Evolutionary conservation across 1,140 invertebrate species (phyloP).

Genomic region (Coptotermes formosanus): DNA sequence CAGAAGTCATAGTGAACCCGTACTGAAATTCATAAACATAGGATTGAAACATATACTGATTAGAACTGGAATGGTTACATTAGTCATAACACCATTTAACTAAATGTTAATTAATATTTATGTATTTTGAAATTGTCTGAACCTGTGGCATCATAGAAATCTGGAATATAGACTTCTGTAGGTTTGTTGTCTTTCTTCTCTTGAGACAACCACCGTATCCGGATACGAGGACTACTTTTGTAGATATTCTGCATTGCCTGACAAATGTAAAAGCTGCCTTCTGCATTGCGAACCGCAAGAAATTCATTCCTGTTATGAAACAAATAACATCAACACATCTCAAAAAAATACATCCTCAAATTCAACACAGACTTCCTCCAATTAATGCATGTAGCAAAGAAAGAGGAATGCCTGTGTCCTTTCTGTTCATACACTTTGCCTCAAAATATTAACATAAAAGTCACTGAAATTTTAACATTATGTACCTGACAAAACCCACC

Average conservation of each 20-base stretch:
- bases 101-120: too few relatives aligned
- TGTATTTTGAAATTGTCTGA: constrained; percentile 35
- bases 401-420: too few relatives aligned
- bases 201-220: constrained; percentile 85
- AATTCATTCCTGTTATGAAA: constrained; percentile 72
- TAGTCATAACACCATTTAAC: too few relatives aligned
- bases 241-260: constrained; percentile 90
- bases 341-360: neutral
- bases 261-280: constrained; percentile 87
- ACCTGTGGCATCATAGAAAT: constrained; percentile 88
- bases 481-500: too few relatives aligned
- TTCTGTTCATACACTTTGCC: too few relatives aligned
- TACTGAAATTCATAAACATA: too few relatives aligned
- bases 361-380: neutral
- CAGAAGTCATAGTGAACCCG: too few relatives aligned
- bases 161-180: constrained; percentile 78
- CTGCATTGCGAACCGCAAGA: constrained; percentile 83
- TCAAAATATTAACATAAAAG: too few relatives aligned
- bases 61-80: too few relatives aligned
- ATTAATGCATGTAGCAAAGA: neutral
- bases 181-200: constrained; percentile 59
- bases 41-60: too few relatives aligned
- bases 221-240: constrained; percentile 74
- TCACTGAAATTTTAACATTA: too few relatives aligned
- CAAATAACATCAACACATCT: constrained; percentile 38